Conservation (phyloP, 2,888 invertebrate genomes). For the Leucophora obtusa region DNA sequence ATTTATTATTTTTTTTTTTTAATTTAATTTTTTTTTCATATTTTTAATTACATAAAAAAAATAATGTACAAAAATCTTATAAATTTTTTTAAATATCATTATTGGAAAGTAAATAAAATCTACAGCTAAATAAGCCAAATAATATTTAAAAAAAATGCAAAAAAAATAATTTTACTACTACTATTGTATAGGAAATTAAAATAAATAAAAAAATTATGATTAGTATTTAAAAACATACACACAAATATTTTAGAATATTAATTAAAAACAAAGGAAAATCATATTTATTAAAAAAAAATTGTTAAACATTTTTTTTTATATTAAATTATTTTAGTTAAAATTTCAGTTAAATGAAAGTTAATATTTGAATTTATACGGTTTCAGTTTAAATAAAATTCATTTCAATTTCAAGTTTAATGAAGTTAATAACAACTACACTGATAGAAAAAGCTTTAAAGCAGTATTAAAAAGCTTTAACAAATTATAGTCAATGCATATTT, state of each 20-base stretch:
- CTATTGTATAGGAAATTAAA: slow-evolving; percentile 35
- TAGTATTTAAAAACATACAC: slow-evolving; percentile 41
- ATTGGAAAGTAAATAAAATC: slow-evolving; percentile 66
- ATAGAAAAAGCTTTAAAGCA: no score
- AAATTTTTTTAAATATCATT: slow-evolving; percentile 8
- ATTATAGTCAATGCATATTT: no score
- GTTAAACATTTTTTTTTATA: slow-evolving; percentile 12
- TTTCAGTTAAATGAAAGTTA: background rate
- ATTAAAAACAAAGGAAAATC: slow-evolving; percentile 23
- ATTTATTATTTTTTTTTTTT: slow-evolving; percentile 12
- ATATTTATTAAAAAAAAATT: slow-evolving; percentile 19
- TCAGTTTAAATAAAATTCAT: background rate
- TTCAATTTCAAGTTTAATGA: no score
- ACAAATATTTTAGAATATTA: slow-evolving; percentile 54
- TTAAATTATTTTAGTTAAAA: background rate
- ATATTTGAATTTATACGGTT: background rate
- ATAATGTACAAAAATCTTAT: slow-evolving; percentile 23
- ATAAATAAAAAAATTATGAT: slow-evolving; percentile 47
- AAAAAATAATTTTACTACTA: slow-evolving; percentile 44
- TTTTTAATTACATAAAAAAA: background rate
- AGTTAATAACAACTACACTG: no score
- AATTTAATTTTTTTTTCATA: background rate
- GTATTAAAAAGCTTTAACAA: no score
- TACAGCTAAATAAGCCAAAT: slow-evolving; percentile 78
- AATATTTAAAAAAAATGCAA: slow-evolving; percentile 59